Evolutionary conservation across 2,888 invertebrate species (phyloP), one percentile per base, ranked within the genome.

Genomic region (Chrysolina americana): DNA sequence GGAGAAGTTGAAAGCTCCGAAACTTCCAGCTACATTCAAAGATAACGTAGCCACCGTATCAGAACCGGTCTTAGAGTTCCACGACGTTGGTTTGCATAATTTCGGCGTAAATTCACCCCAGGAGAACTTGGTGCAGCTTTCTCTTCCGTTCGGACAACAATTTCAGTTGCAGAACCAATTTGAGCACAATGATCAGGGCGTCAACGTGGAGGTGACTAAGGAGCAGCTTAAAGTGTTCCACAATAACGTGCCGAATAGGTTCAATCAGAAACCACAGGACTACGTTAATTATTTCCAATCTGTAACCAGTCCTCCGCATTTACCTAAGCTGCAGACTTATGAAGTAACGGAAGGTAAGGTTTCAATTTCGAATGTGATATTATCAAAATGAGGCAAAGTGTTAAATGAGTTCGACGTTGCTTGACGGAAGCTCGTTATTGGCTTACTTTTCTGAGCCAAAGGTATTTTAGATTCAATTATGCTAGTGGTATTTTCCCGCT

Each of bases 311-410:
- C 76, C 80, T 28, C 81, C 76, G n/a, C 80, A 81, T 68, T 17
- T 80, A 36, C 81, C 85, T 41, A 84, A 84, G 53, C 62, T 80
- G n/a, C 85, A 84, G 50, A 85, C 86, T 0, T 88, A 88, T 70
- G 88, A 89, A 81, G 89, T 89, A 9, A 89, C 88, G 5, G 89
- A 89, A 83, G 86, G 77, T 77, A 53, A 69, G 71, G n/a, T 36
- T 21, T 44, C 15, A 44, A 1, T 36, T 36, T 36, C 5, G 28
- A 5, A 28, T 28, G 2, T 28, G 2, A 28, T 4, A 36, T 36
- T 36, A 3, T 28, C 28, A 28, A 3, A 28, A 5, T 28, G 2
- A 2, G 28, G 28, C n/a, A n/a, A n/a, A n/a, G n/a, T n/a, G n/a
- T n/a, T n/a, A n/a, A n/a, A n/a, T n/a, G n/a, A n/a, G n/a, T n/a